Conservation (phyloP, 1,140 invertebrate genomes). For the Pteromalus puparum region DNA sequence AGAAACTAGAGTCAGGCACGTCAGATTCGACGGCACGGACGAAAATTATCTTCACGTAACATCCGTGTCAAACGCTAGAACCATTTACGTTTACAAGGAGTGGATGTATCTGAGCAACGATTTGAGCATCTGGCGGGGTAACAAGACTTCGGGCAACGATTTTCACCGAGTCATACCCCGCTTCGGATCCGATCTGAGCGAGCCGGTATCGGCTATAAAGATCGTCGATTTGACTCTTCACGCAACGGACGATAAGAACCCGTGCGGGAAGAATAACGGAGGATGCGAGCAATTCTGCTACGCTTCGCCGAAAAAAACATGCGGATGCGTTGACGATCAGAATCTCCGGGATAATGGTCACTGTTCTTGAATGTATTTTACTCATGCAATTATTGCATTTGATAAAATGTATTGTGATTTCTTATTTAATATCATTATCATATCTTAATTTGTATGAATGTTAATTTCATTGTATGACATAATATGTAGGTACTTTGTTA, state of each 20-base stretch:
- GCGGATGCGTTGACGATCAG: neutral
- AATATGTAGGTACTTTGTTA: no score
- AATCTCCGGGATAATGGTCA: neutral
- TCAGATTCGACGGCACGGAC: neutral
- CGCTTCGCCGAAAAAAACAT: neutral
- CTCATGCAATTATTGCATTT: no score
- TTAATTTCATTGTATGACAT: no score
- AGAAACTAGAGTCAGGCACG: neutral
- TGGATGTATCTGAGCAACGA: neutral
- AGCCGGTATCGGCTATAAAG: neutral
- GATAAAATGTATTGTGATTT: no score
- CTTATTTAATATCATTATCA: no score
- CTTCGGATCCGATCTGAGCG: neutral
- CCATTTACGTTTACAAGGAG: neutral
- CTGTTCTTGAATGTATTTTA: neutral
- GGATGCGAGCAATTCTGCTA: slow-evolving; percentile 11
- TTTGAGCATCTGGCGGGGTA: neutral
- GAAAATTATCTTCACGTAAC: neutral
- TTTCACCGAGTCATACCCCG: neutral
- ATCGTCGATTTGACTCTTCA: neutral
- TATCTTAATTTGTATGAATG: no score
- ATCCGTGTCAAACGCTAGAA: neutral
- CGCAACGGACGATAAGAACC: neutral
- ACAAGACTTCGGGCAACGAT: neutral
- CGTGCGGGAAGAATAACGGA: neutral